A percentile compares a stretch with the other conserved stretches of the same genome.
These are phyloP conservation scores for Amphilophus citrinellus DNA, from an alignment of 2,113 vertebrate species.

Conservation along the genomic window DNA sequence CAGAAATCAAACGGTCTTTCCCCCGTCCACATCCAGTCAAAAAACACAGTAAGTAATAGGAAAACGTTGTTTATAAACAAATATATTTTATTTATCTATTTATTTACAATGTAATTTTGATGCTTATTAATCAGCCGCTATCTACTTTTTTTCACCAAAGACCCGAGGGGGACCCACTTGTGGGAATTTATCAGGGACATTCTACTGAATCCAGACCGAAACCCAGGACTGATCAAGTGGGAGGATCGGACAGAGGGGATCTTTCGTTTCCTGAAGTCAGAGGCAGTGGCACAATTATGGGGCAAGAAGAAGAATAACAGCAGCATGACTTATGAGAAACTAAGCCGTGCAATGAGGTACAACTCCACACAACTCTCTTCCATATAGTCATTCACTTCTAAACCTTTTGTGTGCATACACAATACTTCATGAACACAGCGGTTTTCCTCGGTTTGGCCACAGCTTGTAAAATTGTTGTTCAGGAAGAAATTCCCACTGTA, in stretches of 20 bases:
- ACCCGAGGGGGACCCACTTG: slow-evolving; percentile 92
- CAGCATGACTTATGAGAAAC: slow-evolving; percentile 99
- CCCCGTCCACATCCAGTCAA: slow-evolving; percentile 85
- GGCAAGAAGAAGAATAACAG: slow-evolving; percentile 99
- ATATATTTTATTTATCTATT: not conserved
- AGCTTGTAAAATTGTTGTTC: slow-evolving; percentile 1
- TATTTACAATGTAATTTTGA: not conserved
- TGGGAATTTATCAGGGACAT: slow-evolving; percentile 99
- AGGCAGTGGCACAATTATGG: slow-evolving; percentile 97
- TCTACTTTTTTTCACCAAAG: slow-evolving; percentile 68
- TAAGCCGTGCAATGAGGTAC: slow-evolving; percentile 98
- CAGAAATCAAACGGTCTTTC: slow-evolving; percentile 86
- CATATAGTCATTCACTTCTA: not conserved
- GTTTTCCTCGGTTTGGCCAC: not conserved
- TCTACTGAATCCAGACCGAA: slow-evolving; percentile 93
- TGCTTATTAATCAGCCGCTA: not conserved
- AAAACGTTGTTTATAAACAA: rapidly evolving
- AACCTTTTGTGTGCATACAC: not conserved
- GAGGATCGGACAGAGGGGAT: slow-evolving; percentile 94
- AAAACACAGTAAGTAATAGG: slow-evolving; percentile 93
- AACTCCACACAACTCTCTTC: not conserved
- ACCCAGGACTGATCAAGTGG: slow-evolving; percentile 97
- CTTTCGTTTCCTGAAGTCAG: slow-evolving; percentile 97
- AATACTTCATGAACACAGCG: not conserved
- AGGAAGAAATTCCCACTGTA: slow-evolving; percentile 1